Base-by-base conservation (phyloP, 2,113 vertebrate genomes). In the Scomber colias region DNA sequence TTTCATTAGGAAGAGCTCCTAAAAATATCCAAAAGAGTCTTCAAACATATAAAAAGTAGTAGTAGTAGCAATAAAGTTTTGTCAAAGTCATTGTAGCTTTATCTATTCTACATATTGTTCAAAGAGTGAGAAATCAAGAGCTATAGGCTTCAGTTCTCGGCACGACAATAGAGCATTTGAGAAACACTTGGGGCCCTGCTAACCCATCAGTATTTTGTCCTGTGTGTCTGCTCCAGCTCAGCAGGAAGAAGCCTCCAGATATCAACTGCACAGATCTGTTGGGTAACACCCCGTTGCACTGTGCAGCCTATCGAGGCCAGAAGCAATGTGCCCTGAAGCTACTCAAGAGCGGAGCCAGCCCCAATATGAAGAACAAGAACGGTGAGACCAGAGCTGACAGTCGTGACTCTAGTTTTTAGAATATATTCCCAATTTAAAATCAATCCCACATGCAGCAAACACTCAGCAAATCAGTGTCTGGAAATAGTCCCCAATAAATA, bases 221-320 rank as follows among this genome's bases (percentile, higher is more conserved):
- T 57, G n/a, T 76, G 8, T 83, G 78, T 82, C 72, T 11, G 6
- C 72, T 85, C 15, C 82, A 99, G 98, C 94, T 99, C 79, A 97
- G 95, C 93, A 96, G 92, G 79, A 95, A 96, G 66, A 98, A 95
- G 76, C 95, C 96, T 61, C 96, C 97, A 21, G 92, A 97, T 80
- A 95, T 99, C 66, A 95, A 96, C 90, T 99, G 97, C 83, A 94
- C 87, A 2, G 98, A 99, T 89, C 96, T 96, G 86, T 90, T 99
- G 93, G 98, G 97, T 45, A 99, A 99, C 89, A 99, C 98, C 0
- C 97, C 98, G 0, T 85, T 99, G 87, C 98, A 99, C 73, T 99
- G 96, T 63, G 97, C 97, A 11, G 97, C 97, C 0, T 99, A 99
- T 91, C 97, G 97, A n/a, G 97, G 96, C n/a, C 97, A 98, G 82